These are phyloP conservation scores for Drosophila baimaii DNA, from an alignment of 1,140 invertebrate species.

Conservation along the genomic window DNA sequence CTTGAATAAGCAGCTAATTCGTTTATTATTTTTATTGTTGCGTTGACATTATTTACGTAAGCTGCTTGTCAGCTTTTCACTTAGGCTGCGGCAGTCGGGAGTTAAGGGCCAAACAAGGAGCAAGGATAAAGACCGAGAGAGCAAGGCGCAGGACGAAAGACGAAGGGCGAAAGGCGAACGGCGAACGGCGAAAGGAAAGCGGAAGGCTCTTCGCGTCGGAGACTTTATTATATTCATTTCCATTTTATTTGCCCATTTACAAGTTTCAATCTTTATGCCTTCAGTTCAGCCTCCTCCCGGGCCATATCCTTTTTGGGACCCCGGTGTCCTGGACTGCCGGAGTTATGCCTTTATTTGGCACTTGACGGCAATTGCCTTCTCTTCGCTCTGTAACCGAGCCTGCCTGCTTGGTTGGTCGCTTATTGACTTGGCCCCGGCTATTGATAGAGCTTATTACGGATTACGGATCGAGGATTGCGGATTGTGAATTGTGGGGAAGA, in stretches of 20 bases:
- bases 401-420: slow-evolving; percentile 20
- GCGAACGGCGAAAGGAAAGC: slow-evolving; percentile 1
- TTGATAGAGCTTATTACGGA: slow-evolving; percentile 62
- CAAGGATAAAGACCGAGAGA: slow-evolving; percentile 11
- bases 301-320: slow-evolving; percentile 17
- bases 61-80: slow-evolving; percentile 81
- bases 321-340: slow-evolving; percentile 42
- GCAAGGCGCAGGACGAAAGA: background rate
- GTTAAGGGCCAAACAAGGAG: slow-evolving; percentile 5
- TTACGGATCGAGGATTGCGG: slow-evolving; percentile 21
- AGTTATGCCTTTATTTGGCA: slow-evolving; percentile 79
- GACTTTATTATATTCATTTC: slow-evolving; percentile 79
- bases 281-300: background rate
- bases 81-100: slow-evolving; percentile 24
- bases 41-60: slow-evolving; percentile 83
- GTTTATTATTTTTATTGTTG: slow-evolving; percentile 83
- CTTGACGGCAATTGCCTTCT: slow-evolving; percentile 50
- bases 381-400: slow-evolving; percentile 19
- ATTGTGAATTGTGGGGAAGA: slow-evolving; percentile 1
- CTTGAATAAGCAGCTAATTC: slow-evolving; percentile 79
- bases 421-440: slow-evolving; percentile 66
- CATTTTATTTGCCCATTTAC: slow-evolving; percentile 81
- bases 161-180: background rate
- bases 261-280: slow-evolving; percentile 64
- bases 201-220: slow-evolving; percentile 36